phyloP scores from a whole-genome alignment of 2,113 vertebrate genomes.

The Charina bottae region DNA sequence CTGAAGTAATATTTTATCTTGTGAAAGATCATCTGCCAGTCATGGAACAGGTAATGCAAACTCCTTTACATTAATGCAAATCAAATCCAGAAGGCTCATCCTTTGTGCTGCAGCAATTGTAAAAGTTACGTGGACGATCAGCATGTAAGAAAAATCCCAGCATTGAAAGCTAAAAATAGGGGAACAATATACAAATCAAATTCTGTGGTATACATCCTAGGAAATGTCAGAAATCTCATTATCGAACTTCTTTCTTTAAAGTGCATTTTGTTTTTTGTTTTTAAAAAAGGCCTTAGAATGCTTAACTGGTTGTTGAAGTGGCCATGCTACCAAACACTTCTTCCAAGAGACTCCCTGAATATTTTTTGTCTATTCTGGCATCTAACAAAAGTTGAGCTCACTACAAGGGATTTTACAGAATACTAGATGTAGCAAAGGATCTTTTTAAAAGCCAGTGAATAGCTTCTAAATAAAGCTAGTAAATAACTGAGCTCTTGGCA shows the following conservation, averaged over 20 bases:
- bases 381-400: background rate
- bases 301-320: background rate
- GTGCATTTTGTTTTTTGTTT: background rate
- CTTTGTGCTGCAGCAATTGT: slow-evolving; percentile 12
- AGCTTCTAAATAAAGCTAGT: background rate
- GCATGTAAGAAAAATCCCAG: background rate
- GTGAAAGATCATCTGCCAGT: slow-evolving; percentile 18
- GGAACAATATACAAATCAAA: background rate
- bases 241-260: background rate
- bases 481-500: background rate
- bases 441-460: background rate
- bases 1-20: slow-evolving; percentile 23
- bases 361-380: background rate
- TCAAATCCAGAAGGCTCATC: background rate
- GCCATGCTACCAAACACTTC: background rate
- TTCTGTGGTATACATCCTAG: background rate
- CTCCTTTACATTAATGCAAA: slow-evolving; percentile 27
- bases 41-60: slow-evolving; percentile 39
- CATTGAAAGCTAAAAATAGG: background rate
- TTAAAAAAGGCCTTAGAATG: background rate
- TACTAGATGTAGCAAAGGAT: background rate
- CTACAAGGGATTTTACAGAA: background rate
- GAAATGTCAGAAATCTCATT: background rate
- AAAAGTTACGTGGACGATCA: background rate
- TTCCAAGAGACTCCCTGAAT: background rate